Evolutionary conservation across 30 jellyfish, hydroid and myxozoan species (phyloP).

Genomic region (Hydra vulgaris): DNA sequence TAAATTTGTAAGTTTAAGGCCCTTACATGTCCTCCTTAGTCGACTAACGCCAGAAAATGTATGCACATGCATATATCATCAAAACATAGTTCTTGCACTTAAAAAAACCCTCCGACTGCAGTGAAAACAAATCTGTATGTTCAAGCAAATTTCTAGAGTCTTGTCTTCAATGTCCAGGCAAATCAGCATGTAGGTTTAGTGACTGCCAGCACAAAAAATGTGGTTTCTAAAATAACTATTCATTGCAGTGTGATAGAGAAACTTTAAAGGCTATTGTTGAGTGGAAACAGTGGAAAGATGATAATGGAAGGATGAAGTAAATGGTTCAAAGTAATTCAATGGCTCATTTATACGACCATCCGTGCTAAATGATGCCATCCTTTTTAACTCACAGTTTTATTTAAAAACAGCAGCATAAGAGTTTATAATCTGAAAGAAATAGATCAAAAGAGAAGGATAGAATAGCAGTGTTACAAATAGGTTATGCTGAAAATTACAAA

Average conservation of each 20-base stretch:
- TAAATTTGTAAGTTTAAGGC: no score
- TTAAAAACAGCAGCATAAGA: not conserved
- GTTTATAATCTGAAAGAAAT: not conserved
- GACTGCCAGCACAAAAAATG: no score
- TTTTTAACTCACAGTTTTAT: not conserved
- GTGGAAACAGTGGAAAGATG: not conserved
- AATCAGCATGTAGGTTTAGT: not conserved
- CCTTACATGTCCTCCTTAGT: no score
- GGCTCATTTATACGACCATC: not conserved
- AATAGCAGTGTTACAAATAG: not conserved
- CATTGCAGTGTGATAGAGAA: not conserved
- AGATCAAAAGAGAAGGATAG: not conserved
- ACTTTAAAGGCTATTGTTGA: not conserved
- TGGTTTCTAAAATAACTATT: no score
- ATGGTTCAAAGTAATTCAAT: not conserved
- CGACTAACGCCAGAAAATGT: no score
- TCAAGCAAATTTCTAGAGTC: not conserved
- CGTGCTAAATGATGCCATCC: not conserved
- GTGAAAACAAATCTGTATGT: no score
- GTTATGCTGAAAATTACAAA: not conserved
- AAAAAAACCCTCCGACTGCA: no score
- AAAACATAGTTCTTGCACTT: no score
- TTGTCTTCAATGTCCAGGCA: not conserved
- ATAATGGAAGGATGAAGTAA: not conserved
- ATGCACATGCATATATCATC: no score